Percentiles rank a stretch among this genome's conserved stretches.
These are phyloP conservation scores for Tubiluchus corallicola DNA, from an alignment of 2,888 invertebrate species.

Conservation along the genomic window DNA sequence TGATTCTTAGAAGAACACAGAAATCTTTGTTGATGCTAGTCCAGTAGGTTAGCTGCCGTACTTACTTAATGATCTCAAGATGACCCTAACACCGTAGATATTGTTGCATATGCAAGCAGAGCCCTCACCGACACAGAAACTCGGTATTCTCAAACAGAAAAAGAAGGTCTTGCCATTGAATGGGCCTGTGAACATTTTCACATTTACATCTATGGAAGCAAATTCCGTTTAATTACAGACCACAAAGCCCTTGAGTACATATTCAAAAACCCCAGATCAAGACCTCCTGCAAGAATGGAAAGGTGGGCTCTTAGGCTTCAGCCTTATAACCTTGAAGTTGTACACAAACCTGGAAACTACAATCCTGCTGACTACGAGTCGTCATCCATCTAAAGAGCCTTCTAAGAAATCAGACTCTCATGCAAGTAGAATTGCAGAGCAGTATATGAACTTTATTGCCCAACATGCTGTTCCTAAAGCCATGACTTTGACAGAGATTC, in stretches of 20 bases:
- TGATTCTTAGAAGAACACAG: background rate
- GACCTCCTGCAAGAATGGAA: background rate
- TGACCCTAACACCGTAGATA: too few relatives aligned
- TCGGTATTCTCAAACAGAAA: background rate
- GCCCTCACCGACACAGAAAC: background rate
- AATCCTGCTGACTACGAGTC: conserved; percentile 3
- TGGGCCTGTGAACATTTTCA: background rate
- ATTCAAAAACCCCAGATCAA: background rate
- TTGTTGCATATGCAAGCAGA: background rate
- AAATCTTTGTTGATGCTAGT: background rate
- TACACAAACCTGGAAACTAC: background rate
- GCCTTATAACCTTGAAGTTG: background rate
- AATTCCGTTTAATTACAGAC: background rate
- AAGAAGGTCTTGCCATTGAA: background rate
- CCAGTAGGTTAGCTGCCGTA: background rate
- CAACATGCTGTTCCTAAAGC: background rate
- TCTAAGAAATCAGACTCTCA: too few relatives aligned
- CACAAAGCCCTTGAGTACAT: background rate
- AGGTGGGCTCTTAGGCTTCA: background rate
- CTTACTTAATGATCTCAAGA: too few relatives aligned
- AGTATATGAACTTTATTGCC: background rate
- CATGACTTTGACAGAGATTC: background rate
- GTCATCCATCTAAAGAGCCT: background rate
- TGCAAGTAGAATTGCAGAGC: background rate
- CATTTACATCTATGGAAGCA: background rate